These are phyloP conservation scores for Noctua comes DNA, from an alignment of 2,888 invertebrate genomes.

Conservation along the genomic window DNA sequence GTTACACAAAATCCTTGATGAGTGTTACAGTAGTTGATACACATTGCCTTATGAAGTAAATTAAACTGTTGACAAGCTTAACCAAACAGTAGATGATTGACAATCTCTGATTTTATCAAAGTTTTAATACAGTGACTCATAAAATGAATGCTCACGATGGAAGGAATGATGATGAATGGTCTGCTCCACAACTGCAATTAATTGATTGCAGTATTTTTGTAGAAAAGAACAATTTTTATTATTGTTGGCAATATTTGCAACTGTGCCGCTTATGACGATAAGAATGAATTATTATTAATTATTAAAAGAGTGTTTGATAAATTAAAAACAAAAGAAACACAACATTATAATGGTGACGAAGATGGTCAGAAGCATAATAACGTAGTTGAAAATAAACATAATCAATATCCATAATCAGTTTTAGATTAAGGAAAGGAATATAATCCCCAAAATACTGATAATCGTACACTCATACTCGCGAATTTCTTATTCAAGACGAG, in stretches of 20 bases:
- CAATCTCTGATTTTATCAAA: conserved; percentile 30
- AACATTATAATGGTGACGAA: too few species aligned
- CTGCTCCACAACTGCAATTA: conserved; percentile 29
- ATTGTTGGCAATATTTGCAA: not conserved
- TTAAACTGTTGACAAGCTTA: not conserved
- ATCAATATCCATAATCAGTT: not conserved
- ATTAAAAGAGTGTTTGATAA: too few species aligned
- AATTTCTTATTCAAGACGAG: conserved; percentile 41
- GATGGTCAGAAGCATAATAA: not conserved
- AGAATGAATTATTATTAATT: not conserved
- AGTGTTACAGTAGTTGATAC: not conserved
- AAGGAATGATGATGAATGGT: conserved; percentile 46
- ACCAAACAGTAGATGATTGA: not conserved
- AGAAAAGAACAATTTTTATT: conserved; percentile 9
- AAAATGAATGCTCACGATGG: conserved; percentile 18
- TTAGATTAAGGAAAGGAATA: not conserved
- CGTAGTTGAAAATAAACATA: not conserved
- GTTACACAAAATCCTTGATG: not conserved
- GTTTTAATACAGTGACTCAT: conserved; percentile 21
- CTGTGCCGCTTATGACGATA: not conserved
- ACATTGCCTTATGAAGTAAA: not conserved
- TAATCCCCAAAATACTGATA: conserved; percentile 12
- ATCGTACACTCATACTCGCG: conserved; percentile 6
- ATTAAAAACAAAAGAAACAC: too few species aligned
- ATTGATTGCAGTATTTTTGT: conserved; percentile 29